Evolutionary conservation across 2,797 vertebrate species (phyloP), one percentile per base, ranked within the genome.

Genomic region (Silurus aristotelis): DNA sequence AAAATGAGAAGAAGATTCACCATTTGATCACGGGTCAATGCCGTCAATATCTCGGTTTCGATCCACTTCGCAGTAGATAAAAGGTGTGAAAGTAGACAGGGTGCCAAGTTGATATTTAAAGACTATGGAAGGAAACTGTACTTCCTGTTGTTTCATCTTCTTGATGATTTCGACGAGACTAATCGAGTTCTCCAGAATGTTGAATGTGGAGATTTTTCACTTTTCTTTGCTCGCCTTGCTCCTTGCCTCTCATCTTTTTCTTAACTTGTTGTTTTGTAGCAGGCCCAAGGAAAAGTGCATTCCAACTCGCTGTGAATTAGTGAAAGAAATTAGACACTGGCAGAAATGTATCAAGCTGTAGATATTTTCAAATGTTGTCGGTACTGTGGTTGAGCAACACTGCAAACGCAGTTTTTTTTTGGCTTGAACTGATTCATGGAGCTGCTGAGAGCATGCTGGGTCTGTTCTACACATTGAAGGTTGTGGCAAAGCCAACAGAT

Each of bases 91-190:
- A 63, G 78, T 72, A 92, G 87, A 85, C 84, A 73, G 86, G 86
- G 31, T 61, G 88, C 89, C 90, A 91, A 90, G 89, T 85, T 90
- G 92, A 92, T 91, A 93, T 91, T 92, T 90, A 88, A 83, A 80
- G 87, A 76, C 55, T 80, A 82, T 43, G 48, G 66, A 70, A 27
- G 25, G 78, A 83, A 76, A 66, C 82, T 83, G 61, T 63, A 60
- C 86, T 85, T 80, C 66, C 77, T 82, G 80, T 60, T 82, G 71
- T 83, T 87, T 85, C 75, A 79, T 86, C 88, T 88, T 78, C 80
- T 55, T 60, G 80, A 84, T 80, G 58, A 79, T 67, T 79, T 71
- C 73, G 81, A 83, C 84, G 87, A 91, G 85, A 92, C 87, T 85
- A 89, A 93, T 90, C 88, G 88, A 91, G 89, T 90, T 89, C 90